Evolutionary conservation across 2,888 invertebrate species (phyloP).

Genomic region (Protonemura montana): DNA sequence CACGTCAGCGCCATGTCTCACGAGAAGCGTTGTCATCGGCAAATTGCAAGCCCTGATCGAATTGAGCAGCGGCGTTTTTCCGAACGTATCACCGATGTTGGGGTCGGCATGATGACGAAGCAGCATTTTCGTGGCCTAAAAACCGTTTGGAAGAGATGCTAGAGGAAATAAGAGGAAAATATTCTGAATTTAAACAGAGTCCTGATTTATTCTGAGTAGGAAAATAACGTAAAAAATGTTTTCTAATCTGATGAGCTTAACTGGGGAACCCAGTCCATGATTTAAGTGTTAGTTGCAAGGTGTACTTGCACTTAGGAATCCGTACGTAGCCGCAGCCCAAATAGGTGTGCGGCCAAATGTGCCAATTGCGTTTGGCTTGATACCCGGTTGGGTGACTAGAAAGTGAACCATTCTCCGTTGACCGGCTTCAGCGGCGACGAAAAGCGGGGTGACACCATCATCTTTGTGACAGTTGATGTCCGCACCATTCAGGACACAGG

Average conservation of each 20-base stretch:
- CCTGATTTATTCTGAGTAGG: too few relatives aligned
- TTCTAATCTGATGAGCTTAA: too few relatives aligned
- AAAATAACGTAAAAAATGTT: too few relatives aligned
- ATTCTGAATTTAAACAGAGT: too few relatives aligned
- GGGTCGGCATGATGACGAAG: neutral
- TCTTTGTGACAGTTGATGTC: conserved; percentile 22
- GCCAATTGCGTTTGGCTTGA: neutral
- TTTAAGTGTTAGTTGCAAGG: neutral
- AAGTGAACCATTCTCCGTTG: neutral
- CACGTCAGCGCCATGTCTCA: conserved; percentile 1
- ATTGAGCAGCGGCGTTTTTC: neutral
- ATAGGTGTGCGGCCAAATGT: neutral
- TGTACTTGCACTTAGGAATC: neutral
- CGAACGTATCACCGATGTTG: neutral
- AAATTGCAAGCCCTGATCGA: neutral
- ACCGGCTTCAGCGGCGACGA: neutral
- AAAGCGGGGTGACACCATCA: neutral
- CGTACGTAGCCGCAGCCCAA: neutral
- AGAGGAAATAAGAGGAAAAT: too few relatives aligned
- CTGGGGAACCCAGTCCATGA: neutral
- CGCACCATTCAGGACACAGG: neutral
- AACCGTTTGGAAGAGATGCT: neutral
- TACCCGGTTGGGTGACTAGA: neutral
- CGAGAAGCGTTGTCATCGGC: neutral
- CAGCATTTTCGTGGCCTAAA: conserved; percentile 12